Base-by-base conservation (phyloP, 1,140 invertebrate genomes). In the Diorhabda sublineata region DNA sequence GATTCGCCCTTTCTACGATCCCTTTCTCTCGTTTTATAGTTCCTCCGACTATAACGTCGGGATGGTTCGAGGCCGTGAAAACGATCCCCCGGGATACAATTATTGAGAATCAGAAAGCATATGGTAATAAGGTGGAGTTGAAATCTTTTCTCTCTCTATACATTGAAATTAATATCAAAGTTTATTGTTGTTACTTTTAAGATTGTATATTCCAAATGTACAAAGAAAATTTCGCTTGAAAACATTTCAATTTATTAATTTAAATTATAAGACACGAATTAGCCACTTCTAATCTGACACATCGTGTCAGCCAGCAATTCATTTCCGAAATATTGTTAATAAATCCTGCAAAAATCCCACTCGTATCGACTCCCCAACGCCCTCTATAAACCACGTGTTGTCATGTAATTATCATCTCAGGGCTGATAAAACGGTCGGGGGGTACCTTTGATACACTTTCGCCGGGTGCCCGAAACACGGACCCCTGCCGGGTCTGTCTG, bases 341-440 rank as follows among this genome's bases (percentile, higher is more conserved):
- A 26, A 67, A 67, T 60, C 60, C 65, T 45, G 65, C 65, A 26
- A 45, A 60, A 43, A 41, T 60, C 65, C 45, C 65, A 60, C 65
- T 44, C 65, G 65, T n/a, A 52, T 52, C 65, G 57, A 52, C 47
- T 57, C 64, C 41, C 42, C 47, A 45, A 45, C 64, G 52, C 44
- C 41, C 57, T 44, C 65, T 47, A 67, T 67, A 67, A 67, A 67
- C 65, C 58, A 67, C 65, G 65, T 67, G 65, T 67, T 67, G 65
- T 67, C 65, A 47, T 67, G 65, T 67, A 67, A 67, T 67, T 67
- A 67, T 67, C 65, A 59, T 67, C n/a, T 67, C 58, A 41, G 58
- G 66, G 67, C 69, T 74, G 76, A 78, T 77, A 78, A 78, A 78
- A 76, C 76, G 71, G 75, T 76, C 63, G 74, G 77, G 71, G 74